These are phyloP conservation scores for Herminia tarsipennalis DNA, from an alignment of 2,888 invertebrate species.

Conservation along the genomic window DNA sequence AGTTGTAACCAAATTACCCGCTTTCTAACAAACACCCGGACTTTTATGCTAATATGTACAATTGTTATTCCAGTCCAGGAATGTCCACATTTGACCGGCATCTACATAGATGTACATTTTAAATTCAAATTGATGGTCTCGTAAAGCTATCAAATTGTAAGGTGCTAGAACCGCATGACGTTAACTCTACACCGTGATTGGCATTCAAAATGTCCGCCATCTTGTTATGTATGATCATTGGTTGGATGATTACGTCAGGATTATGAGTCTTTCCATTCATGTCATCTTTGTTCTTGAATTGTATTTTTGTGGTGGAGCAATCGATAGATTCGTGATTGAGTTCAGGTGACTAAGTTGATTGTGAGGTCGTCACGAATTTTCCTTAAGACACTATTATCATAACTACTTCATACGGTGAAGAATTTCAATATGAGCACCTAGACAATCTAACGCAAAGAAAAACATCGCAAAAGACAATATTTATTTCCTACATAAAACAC, in stretches of 20 bases:
- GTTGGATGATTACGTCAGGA: slow-evolving; percentile 63
- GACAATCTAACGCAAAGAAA: no score
- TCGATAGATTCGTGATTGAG: slow-evolving; percentile 26
- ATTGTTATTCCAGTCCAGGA: slow-evolving; percentile 78
- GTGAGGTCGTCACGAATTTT: slow-evolving; percentile 38
- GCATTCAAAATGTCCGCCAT: slow-evolving; percentile 75
- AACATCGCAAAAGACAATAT: no score
- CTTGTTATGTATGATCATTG: slow-evolving; percentile 65
- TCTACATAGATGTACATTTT: slow-evolving; percentile 80
- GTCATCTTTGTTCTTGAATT: slow-evolving; percentile 42
- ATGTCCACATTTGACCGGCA: slow-evolving; percentile 84
- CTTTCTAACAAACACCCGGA: slow-evolving; percentile 85
- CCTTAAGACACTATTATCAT: slow-evolving; percentile 31
- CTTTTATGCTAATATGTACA: slow-evolving; percentile 81
- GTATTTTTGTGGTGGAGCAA: slow-evolving; percentile 32
- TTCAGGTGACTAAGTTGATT: slow-evolving; percentile 28
- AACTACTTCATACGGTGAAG: slow-evolving; percentile 5
- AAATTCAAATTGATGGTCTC: slow-evolving; percentile 83
- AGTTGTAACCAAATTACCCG: slow-evolving; percentile 83
- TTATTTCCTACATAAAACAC: no score
- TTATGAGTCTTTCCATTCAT: slow-evolving; percentile 63
- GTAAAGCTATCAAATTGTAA: slow-evolving; percentile 82
- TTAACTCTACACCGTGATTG: slow-evolving; percentile 72
- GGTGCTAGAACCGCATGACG: slow-evolving; percentile 78
- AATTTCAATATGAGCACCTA: no score